These are phyloP conservation scores for Podarcis muralis DNA, from an alignment of 2,113 vertebrate genomes.

Conservation along the genomic window DNA sequence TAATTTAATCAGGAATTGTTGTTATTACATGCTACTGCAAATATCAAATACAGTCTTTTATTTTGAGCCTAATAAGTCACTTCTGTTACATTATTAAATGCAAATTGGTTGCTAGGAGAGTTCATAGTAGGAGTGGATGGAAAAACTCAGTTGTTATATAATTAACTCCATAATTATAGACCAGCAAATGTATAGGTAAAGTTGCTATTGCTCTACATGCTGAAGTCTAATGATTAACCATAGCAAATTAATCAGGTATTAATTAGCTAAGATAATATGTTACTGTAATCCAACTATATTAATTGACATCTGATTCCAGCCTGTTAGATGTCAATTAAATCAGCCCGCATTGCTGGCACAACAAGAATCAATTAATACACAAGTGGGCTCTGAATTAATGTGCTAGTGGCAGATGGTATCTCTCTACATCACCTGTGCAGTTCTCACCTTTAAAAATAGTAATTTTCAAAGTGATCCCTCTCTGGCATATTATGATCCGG, in stretches of 20 bases:
- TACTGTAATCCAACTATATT: constrained; percentile 52
- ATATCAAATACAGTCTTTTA: constrained; percentile 53
- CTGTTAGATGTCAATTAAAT: constrained; percentile 55
- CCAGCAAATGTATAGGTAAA: constrained; percentile 42
- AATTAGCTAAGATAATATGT: constrained; percentile 54
- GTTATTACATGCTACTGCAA: constrained; percentile 47
- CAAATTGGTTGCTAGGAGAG: constrained; percentile 68
- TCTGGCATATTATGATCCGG: neutral
- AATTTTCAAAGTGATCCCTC: neutral
- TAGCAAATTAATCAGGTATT: constrained; percentile 44
- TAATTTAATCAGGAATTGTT: constrained; percentile 51
- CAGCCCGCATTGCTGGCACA: constrained; percentile 9
- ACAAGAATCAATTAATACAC: constrained; percentile 35
- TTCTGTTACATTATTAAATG: constrained; percentile 63
- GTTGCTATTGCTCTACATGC: constrained; percentile 36
- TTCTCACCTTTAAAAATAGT: neutral
- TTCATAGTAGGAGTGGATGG: constrained; percentile 44
- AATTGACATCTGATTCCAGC: constrained; percentile 55
- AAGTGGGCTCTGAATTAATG: neutral
- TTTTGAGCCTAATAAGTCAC: constrained; percentile 51
- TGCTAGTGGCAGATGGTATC: neutral
- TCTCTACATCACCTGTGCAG: constrained; percentile 8
- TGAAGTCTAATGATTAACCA: constrained; percentile 51
- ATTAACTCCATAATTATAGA: constrained; percentile 67
- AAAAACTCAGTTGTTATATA: constrained; percentile 60